These are phyloP conservation scores for Aporophyla nigra DNA, from an alignment of 2,888 invertebrate genomes.

Conservation along the genomic window DNA sequence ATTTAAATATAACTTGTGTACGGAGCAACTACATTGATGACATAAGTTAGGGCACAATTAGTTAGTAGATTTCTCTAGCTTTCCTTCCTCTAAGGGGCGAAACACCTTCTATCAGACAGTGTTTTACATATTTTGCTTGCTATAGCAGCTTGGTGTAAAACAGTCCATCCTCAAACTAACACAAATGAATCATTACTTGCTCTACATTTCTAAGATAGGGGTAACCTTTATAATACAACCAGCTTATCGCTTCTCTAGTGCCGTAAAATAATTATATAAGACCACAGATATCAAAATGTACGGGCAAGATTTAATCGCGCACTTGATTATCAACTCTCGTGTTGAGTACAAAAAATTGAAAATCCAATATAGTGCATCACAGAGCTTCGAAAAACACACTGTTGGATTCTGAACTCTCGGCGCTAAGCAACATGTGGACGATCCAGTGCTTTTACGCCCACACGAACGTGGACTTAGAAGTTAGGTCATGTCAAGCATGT, in stretches of 20 bases:
- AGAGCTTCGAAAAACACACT: too few relatives aligned
- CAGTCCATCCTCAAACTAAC: constrained; percentile 21
- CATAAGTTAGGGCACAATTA: constrained; percentile 8
- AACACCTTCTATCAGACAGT: constrained; percentile 11
- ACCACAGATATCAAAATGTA: too few relatives aligned
- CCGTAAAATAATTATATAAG: constrained; percentile 1
- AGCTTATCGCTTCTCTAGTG: neutral
- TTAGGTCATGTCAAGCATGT: neutral
- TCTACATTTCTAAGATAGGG: constrained; percentile 1
- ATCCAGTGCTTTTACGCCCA: too few relatives aligned
- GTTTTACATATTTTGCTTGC: neutral
- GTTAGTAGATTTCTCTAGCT: neutral
- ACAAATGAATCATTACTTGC: constrained; percentile 4
- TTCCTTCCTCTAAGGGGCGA: constrained; percentile 2
- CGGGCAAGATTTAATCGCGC: too few relatives aligned
- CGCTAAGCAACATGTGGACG: too few relatives aligned
- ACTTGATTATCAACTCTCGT: too few relatives aligned
- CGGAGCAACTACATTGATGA: constrained; percentile 6
- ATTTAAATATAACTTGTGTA: constrained; percentile 29
- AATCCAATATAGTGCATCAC: too few relatives aligned
- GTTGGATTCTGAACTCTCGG: too few relatives aligned
- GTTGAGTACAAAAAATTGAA: too few relatives aligned
- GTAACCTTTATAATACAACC: too few relatives aligned
- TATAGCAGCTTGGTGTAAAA: neutral
- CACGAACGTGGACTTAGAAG: neutral